phyloP scores from a whole-genome alignment of 1,140 invertebrate species.

The Neelides sp. region DNA sequence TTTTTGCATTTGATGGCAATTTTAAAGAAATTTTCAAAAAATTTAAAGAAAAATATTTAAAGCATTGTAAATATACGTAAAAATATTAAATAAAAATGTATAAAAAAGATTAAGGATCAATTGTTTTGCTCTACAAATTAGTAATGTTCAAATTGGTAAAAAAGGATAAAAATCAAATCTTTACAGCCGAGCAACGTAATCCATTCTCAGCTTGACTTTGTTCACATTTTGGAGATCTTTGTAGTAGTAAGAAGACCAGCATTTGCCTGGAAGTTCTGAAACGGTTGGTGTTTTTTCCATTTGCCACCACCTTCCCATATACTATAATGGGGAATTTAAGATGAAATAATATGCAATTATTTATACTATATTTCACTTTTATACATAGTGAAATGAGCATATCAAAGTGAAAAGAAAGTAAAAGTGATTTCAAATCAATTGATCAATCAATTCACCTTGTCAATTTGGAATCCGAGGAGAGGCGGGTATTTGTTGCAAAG shows the following conservation, averaged over 20 bases:
- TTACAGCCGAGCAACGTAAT: slow-evolving; percentile 31
- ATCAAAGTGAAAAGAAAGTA: background rate
- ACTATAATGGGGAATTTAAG: no score
- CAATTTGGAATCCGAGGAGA: slow-evolving; percentile 29
- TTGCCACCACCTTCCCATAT: slow-evolving; percentile 30
- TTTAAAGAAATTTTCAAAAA: no score
- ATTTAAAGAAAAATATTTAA: no score
- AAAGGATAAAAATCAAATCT: no score
- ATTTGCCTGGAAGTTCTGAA: slow-evolving; percentile 29
- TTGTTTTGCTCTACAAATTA: no score
- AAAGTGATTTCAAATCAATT: background rate
- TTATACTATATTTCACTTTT: background rate
- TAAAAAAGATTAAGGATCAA: no score
- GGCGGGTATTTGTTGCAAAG: slow-evolving; percentile 30
- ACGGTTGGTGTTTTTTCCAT: slow-evolving; percentile 25
- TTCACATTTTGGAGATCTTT: slow-evolving; percentile 19
- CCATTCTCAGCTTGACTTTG: slow-evolving; percentile 29
- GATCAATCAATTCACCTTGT: slow-evolving; percentile 21
- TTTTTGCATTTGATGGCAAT: no score
- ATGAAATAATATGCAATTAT: slow-evolving; percentile 2
- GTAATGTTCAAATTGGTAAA: no score
- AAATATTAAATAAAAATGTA: no score
- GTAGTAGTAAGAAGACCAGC: slow-evolving; percentile 29
- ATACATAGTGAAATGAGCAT: background rate
- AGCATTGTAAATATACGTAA: no score